A percentile compares a stretch with the other conserved stretches of the same genome.
Evolutionary conservation across 2,888 invertebrate genomes (phyloP).

Genomic region (Ormyrus rosae): DNA sequence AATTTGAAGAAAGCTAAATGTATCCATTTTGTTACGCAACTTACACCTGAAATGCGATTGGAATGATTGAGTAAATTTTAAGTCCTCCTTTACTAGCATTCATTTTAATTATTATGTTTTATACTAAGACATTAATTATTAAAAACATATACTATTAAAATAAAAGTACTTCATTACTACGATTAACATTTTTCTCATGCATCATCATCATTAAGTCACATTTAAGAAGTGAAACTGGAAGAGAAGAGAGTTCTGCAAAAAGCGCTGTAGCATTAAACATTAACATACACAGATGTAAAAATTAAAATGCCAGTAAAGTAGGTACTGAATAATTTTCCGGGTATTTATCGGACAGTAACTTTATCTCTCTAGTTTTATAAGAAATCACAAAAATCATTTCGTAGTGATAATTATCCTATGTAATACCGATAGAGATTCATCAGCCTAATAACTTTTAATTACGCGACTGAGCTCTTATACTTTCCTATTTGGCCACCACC

Average conservation of each 20-base stretch:
- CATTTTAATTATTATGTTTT: neutral
- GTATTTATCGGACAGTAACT: neutral
- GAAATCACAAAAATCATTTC: slow-evolving; percentile 61
- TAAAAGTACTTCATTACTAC: neutral
- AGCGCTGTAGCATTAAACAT: too few species aligned
- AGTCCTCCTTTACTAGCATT: slow-evolving; percentile 27
- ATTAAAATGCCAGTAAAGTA: slow-evolving; percentile 18
- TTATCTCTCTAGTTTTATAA: slow-evolving; percentile 38
- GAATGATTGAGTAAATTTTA: slow-evolving; percentile 62
- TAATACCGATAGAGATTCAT: slow-evolving; percentile 61
- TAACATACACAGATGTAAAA: too few species aligned
- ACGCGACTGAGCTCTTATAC: slow-evolving; percentile 54
- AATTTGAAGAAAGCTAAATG: neutral
- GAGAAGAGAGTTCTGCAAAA: too few species aligned
- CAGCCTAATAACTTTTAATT: slow-evolving; percentile 58
- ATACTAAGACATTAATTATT: neutral
- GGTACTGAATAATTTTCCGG: neutral
- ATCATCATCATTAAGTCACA: too few species aligned
- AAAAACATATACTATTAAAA: neutral
- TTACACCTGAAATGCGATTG: slow-evolving; percentile 64
- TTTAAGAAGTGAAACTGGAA: neutral
- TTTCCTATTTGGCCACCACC: slow-evolving; percentile 27
- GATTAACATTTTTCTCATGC: neutral
- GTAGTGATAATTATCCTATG: slow-evolving; percentile 56
- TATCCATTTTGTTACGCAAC: too few species aligned